Base-by-base conservation (phyloP, 2,797 vertebrate species). In the Acipenser ruthenus region DNA sequence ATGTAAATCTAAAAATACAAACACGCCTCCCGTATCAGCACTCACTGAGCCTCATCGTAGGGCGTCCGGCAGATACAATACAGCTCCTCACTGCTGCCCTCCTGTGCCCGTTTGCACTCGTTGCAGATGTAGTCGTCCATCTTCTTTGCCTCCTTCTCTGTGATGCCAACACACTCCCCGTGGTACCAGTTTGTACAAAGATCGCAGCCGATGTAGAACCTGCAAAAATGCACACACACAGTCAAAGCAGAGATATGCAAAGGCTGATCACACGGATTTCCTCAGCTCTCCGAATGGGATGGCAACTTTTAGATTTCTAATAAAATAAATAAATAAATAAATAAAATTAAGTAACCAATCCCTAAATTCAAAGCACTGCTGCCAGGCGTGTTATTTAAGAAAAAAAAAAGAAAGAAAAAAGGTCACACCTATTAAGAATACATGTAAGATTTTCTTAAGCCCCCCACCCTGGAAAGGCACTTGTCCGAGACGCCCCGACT, bases 131-230 rank as follows among this genome's bases (percentile, higher is more conserved):
- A 99, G 90, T 98, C 96, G 82, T 98, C 96, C 89, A 99, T 85
- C 91, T 97, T 98, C 90, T 97, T 97, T 83, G 96, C 96, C 84
- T 99, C 95, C 82, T 97, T 97, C 90, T 99, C 95, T 49, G 96
- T 97, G 92, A 99, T 96, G 77, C 96, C 95, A 76, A 99, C 96
- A 80, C 96, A 99, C 60, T 92, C 95, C 68, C 96, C 96, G 71
- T 99, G 96, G 89, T 94, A 99, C 96, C 96, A 99, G 93, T 98
- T 98, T 82, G 95, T 96, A 83, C 96, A 98, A 84, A 98, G 87
- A 89, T 98, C 96, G 74, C 95, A 98, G 87, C 96, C 96, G 71
- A 98, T 98, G 88, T 98, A 98, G 86, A 98, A 98, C 92, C 96
- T 98, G 86, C 85, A 88, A 15, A 49, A 7, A 50, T 6, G 47